Base-by-base conservation (phyloP, 2,113 vertebrate species). In the Sturnus vulgaris region DNA sequence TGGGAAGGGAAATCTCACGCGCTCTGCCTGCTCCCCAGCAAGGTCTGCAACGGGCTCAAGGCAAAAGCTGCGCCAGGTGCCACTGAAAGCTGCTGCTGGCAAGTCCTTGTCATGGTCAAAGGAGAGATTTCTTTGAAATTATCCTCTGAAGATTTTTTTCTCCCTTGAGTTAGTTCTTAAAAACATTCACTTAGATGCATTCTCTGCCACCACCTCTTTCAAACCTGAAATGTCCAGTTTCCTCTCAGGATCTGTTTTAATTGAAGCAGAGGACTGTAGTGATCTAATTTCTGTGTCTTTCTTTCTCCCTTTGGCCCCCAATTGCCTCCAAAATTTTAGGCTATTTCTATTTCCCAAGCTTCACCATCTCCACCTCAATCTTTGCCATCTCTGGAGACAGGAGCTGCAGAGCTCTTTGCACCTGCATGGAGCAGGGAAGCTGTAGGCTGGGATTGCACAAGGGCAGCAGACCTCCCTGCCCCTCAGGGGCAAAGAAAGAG, bases 81-180 rank as follows among this genome's bases (percentile, higher is more conserved):
- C 88, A 73, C 71, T 71, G 79, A 86, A 90, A 95, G 93, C 31
- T 82, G 61, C 63, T 80, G 71, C 81, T 90, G 81, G 90, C 73
- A 95, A 84, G 93, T 86, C 88, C 37, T 60, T 95, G 91, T 95
- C 27, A 1, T 97, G 97, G 93, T 88, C 68, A 57, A 96, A 90
- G 56, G 80, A 86, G 72, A 71, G 69, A 50, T 71, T 59, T 86
- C 78, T 50, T 50, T 63, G 0, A 53, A 94, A 77, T 3, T 16
- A 64, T 42, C 20, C 13, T 81, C 69, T 81, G 50, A 88, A 59
- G 49, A 55, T 37, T 82, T 77, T 77, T 78, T 93, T 61, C 35
- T n/a, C 17, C 47, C 30, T 88, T 78, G 46, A 66, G 33, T 79
- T 76, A 83, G 46, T 77, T 87, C 90, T 92, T 87, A 86, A 96